Conservation (phyloP, 2,797 vertebrate species). For the Sebastes vulpes region DNA sequence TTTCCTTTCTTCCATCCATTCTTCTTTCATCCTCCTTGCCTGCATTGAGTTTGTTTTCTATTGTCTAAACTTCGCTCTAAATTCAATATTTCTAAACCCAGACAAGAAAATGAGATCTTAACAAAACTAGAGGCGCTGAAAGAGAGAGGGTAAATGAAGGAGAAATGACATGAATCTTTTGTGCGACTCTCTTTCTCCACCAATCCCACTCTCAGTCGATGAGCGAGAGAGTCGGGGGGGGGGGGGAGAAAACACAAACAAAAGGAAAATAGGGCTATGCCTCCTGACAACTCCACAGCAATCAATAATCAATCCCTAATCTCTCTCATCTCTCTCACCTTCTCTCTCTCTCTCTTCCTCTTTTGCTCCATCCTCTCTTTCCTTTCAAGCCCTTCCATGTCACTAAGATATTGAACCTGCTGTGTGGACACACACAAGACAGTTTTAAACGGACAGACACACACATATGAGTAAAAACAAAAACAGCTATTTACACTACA, state of each 20-base stretch:
- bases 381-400: slow-evolving; percentile 36
- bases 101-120: slow-evolving; percentile 25
- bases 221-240: not conserved
- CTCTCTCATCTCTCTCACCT: slow-evolving; percentile 62
- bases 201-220: slow-evolving; percentile 40
- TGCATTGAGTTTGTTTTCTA: slow-evolving; percentile 13
- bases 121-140: slow-evolving; percentile 14
- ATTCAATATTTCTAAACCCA: slow-evolving; percentile 38
- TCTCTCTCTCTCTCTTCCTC: slow-evolving; percentile 29
- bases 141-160: slow-evolving; percentile 69
- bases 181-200: slow-evolving; percentile 27
- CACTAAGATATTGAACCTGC: slow-evolving; percentile 43
- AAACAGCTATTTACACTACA: not conserved
- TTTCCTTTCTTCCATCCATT: not conserved
- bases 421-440: slow-evolving; percentile 23
- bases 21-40: not conserved
- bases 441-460: not conserved
- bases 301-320: slow-evolving; percentile 83
- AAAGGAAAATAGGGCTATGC: slow-evolving; percentile 65
- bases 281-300: slow-evolving; percentile 55
- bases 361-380: slow-evolving; percentile 27
- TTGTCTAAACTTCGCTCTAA: slow-evolving; percentile 27
- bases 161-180: slow-evolving; percentile 64
- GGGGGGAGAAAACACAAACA: slow-evolving; percentile 30
- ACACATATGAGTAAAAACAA: not conserved